phyloP scores from a whole-genome alignment of 2,797 vertebrate species.

The Rachycentron canadum region DNA sequence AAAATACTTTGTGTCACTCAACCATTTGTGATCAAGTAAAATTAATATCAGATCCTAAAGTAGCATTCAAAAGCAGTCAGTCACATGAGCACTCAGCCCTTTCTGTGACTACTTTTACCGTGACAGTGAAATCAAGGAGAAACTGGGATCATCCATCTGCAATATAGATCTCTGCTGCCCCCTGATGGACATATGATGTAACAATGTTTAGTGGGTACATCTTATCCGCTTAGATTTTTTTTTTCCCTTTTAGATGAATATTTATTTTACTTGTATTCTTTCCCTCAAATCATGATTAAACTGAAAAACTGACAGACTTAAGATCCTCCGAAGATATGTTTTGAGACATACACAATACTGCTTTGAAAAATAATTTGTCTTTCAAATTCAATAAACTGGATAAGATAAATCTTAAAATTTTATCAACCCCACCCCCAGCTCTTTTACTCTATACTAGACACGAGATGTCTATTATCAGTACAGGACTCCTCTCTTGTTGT shows the following conservation, averaged over 20 bases:
- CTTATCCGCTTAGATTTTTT: not conserved
- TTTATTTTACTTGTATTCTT: not conserved
- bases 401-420: not conserved
- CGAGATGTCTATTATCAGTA: not conserved
- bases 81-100: slow-evolving; percentile 57
- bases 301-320: not conserved
- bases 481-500: too few species aligned
- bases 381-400: not conserved
- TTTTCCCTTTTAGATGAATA: not conserved
- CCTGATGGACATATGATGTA: slow-evolving; percentile 61
- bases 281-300: not conserved
- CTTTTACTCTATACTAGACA: not conserved
- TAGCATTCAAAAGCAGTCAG: slow-evolving; percentile 76
- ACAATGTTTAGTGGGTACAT: not conserved
- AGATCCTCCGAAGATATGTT: not conserved
- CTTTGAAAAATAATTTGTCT: not conserved
- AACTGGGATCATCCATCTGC: rapidly evolving
- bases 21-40: slow-evolving; percentile 16
- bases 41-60: slow-evolving; percentile 50
- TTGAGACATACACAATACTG: not conserved
- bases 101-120: slow-evolving; percentile 70
- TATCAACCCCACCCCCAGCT: not conserved
- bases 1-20: not conserved
- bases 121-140: slow-evolving; percentile 35
- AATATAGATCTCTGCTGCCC: slow-evolving; percentile 68